Base-by-base conservation (phyloP, 2,113 vertebrate species). In the Mesembrinibis cayennensis region DNA sequence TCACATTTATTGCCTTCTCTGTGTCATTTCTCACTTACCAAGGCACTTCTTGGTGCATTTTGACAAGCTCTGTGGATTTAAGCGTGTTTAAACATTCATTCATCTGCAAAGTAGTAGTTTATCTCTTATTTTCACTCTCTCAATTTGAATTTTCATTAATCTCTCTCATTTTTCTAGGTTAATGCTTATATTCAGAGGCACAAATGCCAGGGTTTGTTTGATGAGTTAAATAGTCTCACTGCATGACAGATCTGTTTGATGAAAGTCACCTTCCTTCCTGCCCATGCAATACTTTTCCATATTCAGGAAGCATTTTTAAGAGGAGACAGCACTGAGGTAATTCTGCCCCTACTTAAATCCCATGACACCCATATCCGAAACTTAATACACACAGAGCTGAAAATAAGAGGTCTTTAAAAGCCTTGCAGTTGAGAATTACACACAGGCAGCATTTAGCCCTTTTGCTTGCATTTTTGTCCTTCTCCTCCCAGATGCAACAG, bases 201-300 rank as follows among this genome's bases (percentile, higher is more conserved):
- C 29, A 79, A 85, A 89, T 82, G 65, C 81, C 58, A 89, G 59
- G 42, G 63, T 77, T 96, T 52, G 55, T 89, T 93, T 78, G 90
- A 94, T 96, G 90, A 96, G 85, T 93, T 90, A 90, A 94, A 94
- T 93, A 92, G 85, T 81, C 92, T 83, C 88, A 40, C 72, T 89
- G 90, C 94, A 81, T 94, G 95, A 97, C 95, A 97, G 92, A 97
- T 97, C 89, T 89, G 90, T 84, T 93, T 93, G 95, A 97, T 97
- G 96, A 97, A 97, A 96, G 88, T 97, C 94, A 97, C 97, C 82
- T 96, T 97, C 96, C 95, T 97, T 96, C 97, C 97, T 97, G 85
- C 32, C 79, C 88, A 44, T 88, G 96, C 92, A 92, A 90, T 82
- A 82, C 66, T 93, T 95, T 87, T 95, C 90, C 95, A 96, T 95